Conservation (phyloP, 2,797 vertebrate genomes). For the Amblyraja radiata region DNA sequence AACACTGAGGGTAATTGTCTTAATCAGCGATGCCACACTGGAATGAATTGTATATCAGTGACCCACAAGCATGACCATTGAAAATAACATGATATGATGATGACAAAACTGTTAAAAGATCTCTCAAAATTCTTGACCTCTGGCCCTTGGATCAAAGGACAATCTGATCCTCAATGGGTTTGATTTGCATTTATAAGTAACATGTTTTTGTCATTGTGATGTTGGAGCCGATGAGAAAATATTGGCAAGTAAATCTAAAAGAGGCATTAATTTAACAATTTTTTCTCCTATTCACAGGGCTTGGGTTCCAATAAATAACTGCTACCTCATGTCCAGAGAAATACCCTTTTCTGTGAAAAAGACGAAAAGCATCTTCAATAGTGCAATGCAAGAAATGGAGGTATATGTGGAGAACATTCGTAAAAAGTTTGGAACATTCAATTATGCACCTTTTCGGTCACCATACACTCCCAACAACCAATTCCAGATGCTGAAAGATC, state of each 20-base stretch:
- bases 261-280: background rate
- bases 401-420: slow-evolving; percentile 96
- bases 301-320: slow-evolving; percentile 98
- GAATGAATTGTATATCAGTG: background rate
- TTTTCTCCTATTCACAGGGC: slow-evolving; percentile 64
- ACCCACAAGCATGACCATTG: background rate
- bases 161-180: background rate
- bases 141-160: background rate
- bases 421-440: slow-evolving; percentile 90
- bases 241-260: background rate
- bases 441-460: slow-evolving; percentile 95
- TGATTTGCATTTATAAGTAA: background rate
- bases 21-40: background rate
- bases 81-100: background rate
- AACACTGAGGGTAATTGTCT: background rate
- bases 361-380: slow-evolving; percentile 99
- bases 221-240: background rate
- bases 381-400: slow-evolving; percentile 99
- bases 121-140: background rate
- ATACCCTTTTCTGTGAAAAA: slow-evolving; percentile 99
- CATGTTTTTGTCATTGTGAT: background rate
- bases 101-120: background rate
- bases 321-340: slow-evolving; percentile 99
- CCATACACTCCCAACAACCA: slow-evolving; percentile 94
- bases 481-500: slow-evolving; percentile 91